Evolutionary conservation across 1,140 invertebrate genomes (phyloP), one percentile per base, ranked within the genome.

Genomic region (Cherax destructor): DNA sequence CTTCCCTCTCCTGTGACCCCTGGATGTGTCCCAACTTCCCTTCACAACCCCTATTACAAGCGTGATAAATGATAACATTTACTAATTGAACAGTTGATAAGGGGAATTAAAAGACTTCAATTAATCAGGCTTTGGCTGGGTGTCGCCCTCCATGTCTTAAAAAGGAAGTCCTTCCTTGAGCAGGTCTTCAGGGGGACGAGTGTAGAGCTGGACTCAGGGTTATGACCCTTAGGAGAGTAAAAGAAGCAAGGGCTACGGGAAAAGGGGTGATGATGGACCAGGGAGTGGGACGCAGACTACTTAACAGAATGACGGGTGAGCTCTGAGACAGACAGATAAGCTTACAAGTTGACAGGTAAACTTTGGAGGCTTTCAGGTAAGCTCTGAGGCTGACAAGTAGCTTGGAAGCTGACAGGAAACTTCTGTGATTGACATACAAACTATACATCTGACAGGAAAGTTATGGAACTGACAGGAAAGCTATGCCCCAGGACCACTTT

Each of bases 41-140:
- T 11, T 41, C 30, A 41, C 30, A 41, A 41, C 30, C 30, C 30
- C 30, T 24, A 24, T 83, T 61, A 61, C 24, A 24, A 52, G 47
- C 30, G 47, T 74, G 83, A 74, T 69, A 50, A 24, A 74, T 85
- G 83, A 74, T 49, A 52, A 24, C 30, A 49, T 65, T 1, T 11
- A 74, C 61, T 16, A 69, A 72, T 49, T 13, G n/a, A 85, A 85
- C 74, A 61, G 59, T 4, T 74, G 61, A 74, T 85, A 85, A 85
- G 83, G 72, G 83, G 65, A 85, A 72, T 85, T 85, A 74, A 72
- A 85, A 85, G 24, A 72, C 47, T 11, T 3, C 83, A 85, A 85
- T 85, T 85, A 85, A 85, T 85, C 83, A 85, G 61, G 61, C 72
- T 85, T 85, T 69, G 47, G 11, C 74, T 24, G 83, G 61, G 83